phyloP scores from a whole-genome alignment of 2,113 vertebrate species.

The Anolis sagrei region DNA sequence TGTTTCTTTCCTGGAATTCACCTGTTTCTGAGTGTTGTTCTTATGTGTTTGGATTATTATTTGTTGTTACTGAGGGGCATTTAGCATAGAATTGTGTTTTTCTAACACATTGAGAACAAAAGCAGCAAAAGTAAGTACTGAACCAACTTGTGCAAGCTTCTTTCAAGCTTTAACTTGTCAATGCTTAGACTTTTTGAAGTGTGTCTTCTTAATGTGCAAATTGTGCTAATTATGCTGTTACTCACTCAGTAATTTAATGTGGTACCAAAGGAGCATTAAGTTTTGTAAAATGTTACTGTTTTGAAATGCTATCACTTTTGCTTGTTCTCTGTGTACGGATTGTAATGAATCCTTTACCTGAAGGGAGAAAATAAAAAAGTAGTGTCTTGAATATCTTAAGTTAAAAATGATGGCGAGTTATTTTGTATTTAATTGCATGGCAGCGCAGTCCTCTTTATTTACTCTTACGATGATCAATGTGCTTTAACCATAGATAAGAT shows the following conservation, averaged over 20 bases:
- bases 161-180: background rate
- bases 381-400: background rate
- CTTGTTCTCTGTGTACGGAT: background rate
- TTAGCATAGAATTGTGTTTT: slow-evolving; percentile 36
- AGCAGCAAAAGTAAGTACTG: slow-evolving; percentile 21
- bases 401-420: rapidly evolving
- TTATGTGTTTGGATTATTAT: background rate
- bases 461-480: background rate
- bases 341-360: background rate
- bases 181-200: slow-evolving; percentile 22
- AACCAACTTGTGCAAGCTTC: slow-evolving; percentile 5
- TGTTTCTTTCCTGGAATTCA: no score
- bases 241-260: background rate
- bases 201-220: slow-evolving; percentile 25
- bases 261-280: background rate
- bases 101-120: slow-evolving; percentile 40
- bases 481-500: background rate
- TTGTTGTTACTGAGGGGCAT: background rate
- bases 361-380: background rate
- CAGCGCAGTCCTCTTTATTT: background rate
- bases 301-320: background rate
- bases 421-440: slow-evolving; percentile 8
- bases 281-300: slow-evolving; percentile 26
- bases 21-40: no score
- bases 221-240: background rate